Evolutionary conservation across 1,140 invertebrate genomes (phyloP).

Genomic region (Glossosoma conforme): DNA sequence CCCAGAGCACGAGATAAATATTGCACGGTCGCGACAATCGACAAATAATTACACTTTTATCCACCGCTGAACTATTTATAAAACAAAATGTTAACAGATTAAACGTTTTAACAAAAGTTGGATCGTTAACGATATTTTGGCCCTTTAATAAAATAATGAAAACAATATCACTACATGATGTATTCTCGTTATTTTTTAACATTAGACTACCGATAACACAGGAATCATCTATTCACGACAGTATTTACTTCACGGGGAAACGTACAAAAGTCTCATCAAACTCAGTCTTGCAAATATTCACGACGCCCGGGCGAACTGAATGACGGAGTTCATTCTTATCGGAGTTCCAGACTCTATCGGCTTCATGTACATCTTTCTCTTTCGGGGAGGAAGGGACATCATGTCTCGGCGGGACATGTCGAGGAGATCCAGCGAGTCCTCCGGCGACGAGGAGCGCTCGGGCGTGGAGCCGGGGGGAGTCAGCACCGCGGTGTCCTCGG

Average conservation of each 20-base stretch:
- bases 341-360: slow-evolving; percentile 56
- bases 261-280: slow-evolving; percentile 5
- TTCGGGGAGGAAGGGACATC: slow-evolving; percentile 67
- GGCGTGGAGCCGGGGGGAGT: slow-evolving; percentile 63
- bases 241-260: slow-evolving; percentile 6
- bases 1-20: too few relatives aligned
- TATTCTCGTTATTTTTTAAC: too few relatives aligned
- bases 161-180: too few relatives aligned
- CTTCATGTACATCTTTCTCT: slow-evolving; percentile 73
- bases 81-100: too few relatives aligned
- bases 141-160: too few relatives aligned
- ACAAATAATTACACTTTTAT: too few relatives aligned
- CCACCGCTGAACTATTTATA: too few relatives aligned
- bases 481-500: slow-evolving; percentile 45
- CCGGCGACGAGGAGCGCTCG: slow-evolving; percentile 55
- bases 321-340: slow-evolving; percentile 70
- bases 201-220: slow-evolving; percentile 1
- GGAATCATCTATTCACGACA: background rate
- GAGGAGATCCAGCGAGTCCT: slow-evolving; percentile 50
- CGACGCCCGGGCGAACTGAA: slow-evolving; percentile 72
- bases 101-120: too few relatives aligned
- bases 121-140: too few relatives aligned
- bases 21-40: too few relatives aligned
- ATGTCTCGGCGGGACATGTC: slow-evolving; percentile 47
- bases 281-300: slow-evolving; percentile 36